phyloP scores from a whole-genome alignment of 2,113 vertebrate genomes.

The Poeciliopsis retropinna region DNA sequence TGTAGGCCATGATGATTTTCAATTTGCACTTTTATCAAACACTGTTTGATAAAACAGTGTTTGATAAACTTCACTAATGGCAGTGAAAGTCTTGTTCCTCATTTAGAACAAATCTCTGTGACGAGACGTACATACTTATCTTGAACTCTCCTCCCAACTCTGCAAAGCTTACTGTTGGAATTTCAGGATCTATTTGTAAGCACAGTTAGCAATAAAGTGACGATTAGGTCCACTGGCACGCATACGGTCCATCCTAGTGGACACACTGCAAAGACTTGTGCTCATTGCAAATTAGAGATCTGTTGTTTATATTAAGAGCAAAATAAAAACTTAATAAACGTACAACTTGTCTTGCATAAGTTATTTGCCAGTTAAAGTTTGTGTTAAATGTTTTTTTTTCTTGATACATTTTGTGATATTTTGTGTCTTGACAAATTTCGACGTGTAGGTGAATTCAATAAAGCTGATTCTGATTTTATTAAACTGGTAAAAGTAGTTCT shows the following conservation, averaged over 20 bases:
- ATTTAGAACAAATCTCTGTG: background rate
- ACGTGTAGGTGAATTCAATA: background rate
- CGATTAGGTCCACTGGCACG: no score
- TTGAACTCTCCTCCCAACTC: background rate
- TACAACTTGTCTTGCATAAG: background rate
- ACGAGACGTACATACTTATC: background rate
- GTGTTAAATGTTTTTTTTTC: background rate
- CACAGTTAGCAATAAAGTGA: background rate
- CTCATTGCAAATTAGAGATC: background rate
- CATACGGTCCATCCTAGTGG: background rate
- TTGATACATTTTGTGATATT: background rate
- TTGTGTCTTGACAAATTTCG: no score
- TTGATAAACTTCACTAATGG: no score
- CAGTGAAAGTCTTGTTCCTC: background rate
- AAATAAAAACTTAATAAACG: background rate
- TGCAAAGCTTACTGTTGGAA: no score
- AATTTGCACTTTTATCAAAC: background rate
- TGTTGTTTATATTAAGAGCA: background rate
- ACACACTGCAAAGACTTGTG: background rate
- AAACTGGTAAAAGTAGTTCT: no score
- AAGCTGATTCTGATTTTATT: no score
- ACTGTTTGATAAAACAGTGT: no score
- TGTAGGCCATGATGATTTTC: constrained; percentile 2
- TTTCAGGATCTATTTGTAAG: background rate
- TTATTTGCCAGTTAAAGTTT: background rate